Conservation (phyloP, 2,113 vertebrate genomes). For the Calyptommatus sinebrachiatus region DNA sequence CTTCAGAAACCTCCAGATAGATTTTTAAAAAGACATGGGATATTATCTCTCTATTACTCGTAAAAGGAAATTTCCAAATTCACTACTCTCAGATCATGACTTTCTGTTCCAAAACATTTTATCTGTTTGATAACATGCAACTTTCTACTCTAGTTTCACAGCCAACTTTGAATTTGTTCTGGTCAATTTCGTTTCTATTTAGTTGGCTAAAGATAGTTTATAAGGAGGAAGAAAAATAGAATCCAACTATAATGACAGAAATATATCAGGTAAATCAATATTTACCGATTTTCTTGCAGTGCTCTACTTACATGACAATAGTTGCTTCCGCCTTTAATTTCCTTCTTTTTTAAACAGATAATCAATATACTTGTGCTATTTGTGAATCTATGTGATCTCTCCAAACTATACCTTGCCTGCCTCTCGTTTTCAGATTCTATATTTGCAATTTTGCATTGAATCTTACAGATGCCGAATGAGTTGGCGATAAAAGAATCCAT, state of each 20-base stretch:
- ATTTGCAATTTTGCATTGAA: not conserved
- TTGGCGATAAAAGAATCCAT: not conserved
- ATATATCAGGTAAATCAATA: conserved; percentile 7
- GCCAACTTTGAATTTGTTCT: not conserved
- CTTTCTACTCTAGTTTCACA: not conserved
- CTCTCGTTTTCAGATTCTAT: not conserved
- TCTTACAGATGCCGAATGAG: not conserved
- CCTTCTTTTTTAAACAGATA: not conserved
- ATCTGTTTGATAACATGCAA: too few species aligned
- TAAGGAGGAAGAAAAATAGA: not conserved
- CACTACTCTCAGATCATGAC: not conserved
- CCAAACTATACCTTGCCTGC: not conserved
- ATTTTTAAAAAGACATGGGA: conserved; percentile 38
- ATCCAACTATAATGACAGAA: not conserved
- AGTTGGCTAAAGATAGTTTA: not conserved
- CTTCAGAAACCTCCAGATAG: conserved; percentile 25
- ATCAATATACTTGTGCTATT: not conserved
- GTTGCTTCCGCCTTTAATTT: not conserved
- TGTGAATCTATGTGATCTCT: not conserved
- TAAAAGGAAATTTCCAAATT: conserved; percentile 10
- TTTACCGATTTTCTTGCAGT: conserved; percentile 3
- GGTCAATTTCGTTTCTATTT: not conserved
- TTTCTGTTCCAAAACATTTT: not conserved
- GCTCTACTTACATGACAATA: not conserved
- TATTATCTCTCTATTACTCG: conserved; percentile 35